Percentiles rank a stretch among this genome's conserved stretches.
Evolutionary conservation across 2,888 invertebrate genomes (phyloP).

Genomic region (Colletes collaris): DNA sequence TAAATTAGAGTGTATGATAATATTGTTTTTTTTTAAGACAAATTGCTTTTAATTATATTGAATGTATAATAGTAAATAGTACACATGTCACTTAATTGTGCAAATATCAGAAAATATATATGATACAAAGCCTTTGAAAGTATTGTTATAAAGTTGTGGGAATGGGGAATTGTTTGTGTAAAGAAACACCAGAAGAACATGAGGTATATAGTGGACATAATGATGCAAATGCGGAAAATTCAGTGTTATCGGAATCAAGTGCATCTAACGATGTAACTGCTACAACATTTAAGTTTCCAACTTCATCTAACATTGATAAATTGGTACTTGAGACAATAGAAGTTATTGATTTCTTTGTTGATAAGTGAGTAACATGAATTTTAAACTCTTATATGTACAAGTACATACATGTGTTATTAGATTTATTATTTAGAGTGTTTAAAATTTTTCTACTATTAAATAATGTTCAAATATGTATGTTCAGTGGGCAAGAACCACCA

Average conservation of each 20-base stretch:
- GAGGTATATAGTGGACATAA: slow-evolving; percentile 81
- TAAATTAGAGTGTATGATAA: slow-evolving; percentile 1
- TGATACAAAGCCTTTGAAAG: slow-evolving; percentile 43
- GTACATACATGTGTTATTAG: not conserved
- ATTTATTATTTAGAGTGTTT: not conserved
- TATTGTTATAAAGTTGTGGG: slow-evolving; percentile 72
- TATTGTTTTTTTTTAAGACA: slow-evolving; percentile 1
- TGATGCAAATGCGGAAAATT: slow-evolving; percentile 72
- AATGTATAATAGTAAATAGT: slow-evolving; percentile 38
- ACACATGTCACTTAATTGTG: slow-evolving; percentile 52
- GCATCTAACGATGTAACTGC: slow-evolving; percentile 69
- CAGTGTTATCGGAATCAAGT: slow-evolving; percentile 77
- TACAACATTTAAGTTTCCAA: slow-evolving; percentile 78
- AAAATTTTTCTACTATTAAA: slow-evolving; percentile 5
- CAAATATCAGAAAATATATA: slow-evolving; percentile 54
- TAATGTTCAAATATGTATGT: slow-evolving; percentile 51
- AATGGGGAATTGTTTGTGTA: slow-evolving; percentile 93
- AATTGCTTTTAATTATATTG: slow-evolving; percentile 49
- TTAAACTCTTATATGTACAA: slow-evolving; percentile 7
- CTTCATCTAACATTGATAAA: slow-evolving; percentile 86
- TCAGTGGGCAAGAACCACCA: slow-evolving; percentile 94
- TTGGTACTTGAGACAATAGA: slow-evolving; percentile 92
- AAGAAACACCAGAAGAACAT: slow-evolving; percentile 86
- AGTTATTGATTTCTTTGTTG: slow-evolving; percentile 92
- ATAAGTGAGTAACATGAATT: slow-evolving; percentile 87